Base-by-base conservation (phyloP, 1,140 invertebrate genomes). In the Bombus terrestris region DNA sequence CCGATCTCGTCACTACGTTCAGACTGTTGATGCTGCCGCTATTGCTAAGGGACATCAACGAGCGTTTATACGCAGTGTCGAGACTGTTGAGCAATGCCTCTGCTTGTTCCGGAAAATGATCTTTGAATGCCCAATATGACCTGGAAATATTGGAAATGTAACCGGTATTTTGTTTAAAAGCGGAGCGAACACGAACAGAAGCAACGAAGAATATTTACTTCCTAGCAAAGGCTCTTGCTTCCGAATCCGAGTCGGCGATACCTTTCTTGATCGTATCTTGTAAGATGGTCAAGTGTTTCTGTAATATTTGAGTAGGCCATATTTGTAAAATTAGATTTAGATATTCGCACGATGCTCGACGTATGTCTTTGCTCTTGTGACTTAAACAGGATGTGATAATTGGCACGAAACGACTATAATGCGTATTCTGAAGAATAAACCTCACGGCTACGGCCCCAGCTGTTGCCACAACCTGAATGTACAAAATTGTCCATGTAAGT, bases 321-420 rank as follows among this genome's bases (percentile, higher is more conserved):
- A 97, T 97, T 89, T 98, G 97, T 83, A 99, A 95, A 73, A 99
- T 96, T 83, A 98, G 95, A 84, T 98, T 97, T 43, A 99, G 94
- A 92, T 99, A 97, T 94, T 99, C 98, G 93, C 97, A 98, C 77
- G 96, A 96, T 22, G 96, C 96, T 74, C 97, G 96, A 64, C 99
- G 96, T 91, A 99, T 99, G 82, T 99, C 98, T 96, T 98, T 98
- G 83, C 98, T 98, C 94, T 99, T 99, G 85, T 98, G 97, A 76
- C 96, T 96, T 72, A 98, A 92, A 91, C 97, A 97, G 43, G 96
- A 96, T 3, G 97, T 97, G n/a, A 99, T 96, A 87, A 98, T 97
- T 73, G 98, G 98, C 83, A 99, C 97, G 59, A 99, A 96, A 83
- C 98, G 96, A 59, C 96, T 96, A 91, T 97, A 97, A 93, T 99